Base-by-base conservation (phyloP, 2,888 invertebrate genomes). In the Pomacea canaliculata region DNA sequence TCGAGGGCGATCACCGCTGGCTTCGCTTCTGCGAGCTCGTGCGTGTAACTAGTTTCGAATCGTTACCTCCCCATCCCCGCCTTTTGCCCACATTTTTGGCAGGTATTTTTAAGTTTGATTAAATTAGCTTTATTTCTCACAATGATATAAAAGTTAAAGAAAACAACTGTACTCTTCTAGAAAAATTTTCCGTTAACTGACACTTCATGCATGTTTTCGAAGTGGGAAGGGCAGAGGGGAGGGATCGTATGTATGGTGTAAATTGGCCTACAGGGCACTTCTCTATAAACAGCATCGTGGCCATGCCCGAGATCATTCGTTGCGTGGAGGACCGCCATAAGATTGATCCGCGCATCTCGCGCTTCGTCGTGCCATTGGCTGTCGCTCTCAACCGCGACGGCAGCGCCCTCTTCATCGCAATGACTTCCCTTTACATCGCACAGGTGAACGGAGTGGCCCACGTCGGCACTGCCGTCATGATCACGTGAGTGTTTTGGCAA, bases 381-480 rank as follows among this genome's bases (percentile, higher is more conserved):
- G 86, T 86, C 1, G 87, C 88, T 3, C 78, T 89, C n/a, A 88
- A 88, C 76, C 85, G 86, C 37, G 85, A 86, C 67, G 89, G 88
- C 5, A 86, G 87, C 76, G 85, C 86, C 48, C 70, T 87, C 23
- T 89, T 85, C 72, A 87, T 89, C 27, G 78, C 86, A 10, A 79
- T 83, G 7, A 84, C 87, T 5, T 82, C 85, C 16, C 73, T 87
- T 18, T 88, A 88, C 76, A 73, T 89, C 0, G 85, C 84, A 4
- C 85, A 87, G 65, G 76, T 85, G 16, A 75, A 82, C 0, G 83
- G 83, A 4, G 75, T 79, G 9, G 56, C 85, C 2, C 78, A 76
- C n/a, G 70, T 79, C 7, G 83, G 85, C 19, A 80, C 83, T 60
- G 75, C 82, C 7, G 69, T 84, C 9, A 76, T 85, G 1, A 81